Conservation (phyloP, 2,888 invertebrate species). For the Polymixis flavicincta region DNA sequence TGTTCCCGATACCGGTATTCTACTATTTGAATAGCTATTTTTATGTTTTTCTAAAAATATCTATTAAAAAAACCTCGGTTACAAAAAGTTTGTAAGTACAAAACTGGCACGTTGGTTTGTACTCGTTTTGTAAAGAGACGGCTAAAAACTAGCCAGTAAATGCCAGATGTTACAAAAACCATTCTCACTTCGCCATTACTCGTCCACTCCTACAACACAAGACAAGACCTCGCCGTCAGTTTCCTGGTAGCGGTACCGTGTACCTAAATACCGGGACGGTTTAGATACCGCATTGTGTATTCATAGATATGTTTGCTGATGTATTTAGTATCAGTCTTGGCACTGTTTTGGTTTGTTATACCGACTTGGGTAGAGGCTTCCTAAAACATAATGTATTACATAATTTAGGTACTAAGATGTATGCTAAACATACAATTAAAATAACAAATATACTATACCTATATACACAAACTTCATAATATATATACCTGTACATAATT, state of each 20-base stretch:
- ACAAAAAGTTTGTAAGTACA: background rate
- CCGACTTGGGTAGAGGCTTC: conserved; percentile 5
- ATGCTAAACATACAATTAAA: too few species aligned
- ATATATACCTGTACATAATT: too few species aligned
- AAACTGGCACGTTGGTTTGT: background rate
- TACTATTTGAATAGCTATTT: too few species aligned
- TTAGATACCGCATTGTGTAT: conserved; percentile 16
- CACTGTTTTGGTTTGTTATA: conserved; percentile 23
- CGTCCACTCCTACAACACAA: background rate
- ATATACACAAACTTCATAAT: too few species aligned
- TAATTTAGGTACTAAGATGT: conserved; percentile 19
- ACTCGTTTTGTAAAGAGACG: background rate
- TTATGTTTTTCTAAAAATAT: too few species aligned
- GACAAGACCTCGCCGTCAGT: background rate
- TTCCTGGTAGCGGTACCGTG: background rate
- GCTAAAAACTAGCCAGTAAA: background rate
- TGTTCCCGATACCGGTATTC: too few species aligned
- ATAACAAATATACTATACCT: too few species aligned
- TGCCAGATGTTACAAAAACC: conserved; percentile 7
- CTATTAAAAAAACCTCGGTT: background rate
- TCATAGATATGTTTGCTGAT: conserved; percentile 29
- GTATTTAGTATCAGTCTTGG: conserved; percentile 32
- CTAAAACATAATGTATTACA: conserved; percentile 35
- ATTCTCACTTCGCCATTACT: background rate
- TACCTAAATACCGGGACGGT: background rate